Evolutionary conservation across 2,888 invertebrate species (phyloP).

Genomic region (Tenthredo amoena): DNA sequence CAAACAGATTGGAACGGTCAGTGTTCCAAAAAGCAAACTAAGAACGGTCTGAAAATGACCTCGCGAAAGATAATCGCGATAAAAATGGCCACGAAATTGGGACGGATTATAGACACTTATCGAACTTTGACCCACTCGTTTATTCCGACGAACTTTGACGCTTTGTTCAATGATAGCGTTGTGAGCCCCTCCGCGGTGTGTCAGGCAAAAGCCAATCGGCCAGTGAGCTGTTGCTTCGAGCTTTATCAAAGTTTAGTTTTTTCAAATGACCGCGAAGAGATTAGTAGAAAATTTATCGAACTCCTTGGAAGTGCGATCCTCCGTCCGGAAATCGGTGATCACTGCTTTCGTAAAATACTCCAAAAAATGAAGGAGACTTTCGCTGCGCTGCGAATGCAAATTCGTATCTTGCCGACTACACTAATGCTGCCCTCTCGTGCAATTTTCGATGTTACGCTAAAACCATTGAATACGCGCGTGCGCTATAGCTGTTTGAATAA

Average conservation of each 20-base stretch:
- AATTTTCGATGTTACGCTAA: background rate
- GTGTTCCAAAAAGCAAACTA: background rate
- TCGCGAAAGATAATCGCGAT: background rate
- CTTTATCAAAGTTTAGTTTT: background rate
- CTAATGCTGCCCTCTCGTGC: background rate
- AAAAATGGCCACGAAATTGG: background rate
- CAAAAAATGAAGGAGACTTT: background rate
- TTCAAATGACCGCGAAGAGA: background rate
- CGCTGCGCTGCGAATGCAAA: background rate
- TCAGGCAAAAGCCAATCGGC: background rate
- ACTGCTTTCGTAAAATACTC: background rate
- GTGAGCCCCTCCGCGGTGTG: background rate
- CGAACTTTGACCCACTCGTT: conserved; percentile 1
- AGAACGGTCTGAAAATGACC: background rate
- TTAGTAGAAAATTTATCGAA: background rate
- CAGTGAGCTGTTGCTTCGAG: background rate
- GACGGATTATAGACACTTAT: background rate
- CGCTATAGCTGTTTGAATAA: background rate
- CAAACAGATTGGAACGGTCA: background rate
- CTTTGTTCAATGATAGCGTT: background rate
- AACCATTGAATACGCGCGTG: background rate
- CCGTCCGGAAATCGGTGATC: background rate
- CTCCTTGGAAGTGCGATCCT: background rate
- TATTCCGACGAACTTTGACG: background rate
- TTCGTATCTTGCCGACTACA: background rate